Conservation (phyloP, 2,888 invertebrate genomes). For the Druceiella hillmani region DNA sequence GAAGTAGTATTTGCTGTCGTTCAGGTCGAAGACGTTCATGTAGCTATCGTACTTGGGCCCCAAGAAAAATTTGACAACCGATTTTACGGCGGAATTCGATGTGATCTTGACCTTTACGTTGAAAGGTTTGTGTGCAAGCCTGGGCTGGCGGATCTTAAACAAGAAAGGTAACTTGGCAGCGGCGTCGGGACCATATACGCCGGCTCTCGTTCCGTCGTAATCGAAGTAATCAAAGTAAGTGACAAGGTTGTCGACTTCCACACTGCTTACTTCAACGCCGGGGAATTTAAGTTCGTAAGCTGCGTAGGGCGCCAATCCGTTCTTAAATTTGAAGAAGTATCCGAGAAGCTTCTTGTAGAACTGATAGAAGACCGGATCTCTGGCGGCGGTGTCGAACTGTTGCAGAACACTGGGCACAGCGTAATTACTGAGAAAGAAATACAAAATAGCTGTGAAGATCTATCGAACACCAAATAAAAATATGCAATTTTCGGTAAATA, state of each 20-base stretch:
- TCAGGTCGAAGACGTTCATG: constrained; percentile 36
- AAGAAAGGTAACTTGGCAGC: constrained; percentile 30
- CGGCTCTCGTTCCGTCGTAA: constrained; percentile 45
- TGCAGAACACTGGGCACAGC: constrained; percentile 48
- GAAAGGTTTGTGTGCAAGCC: constrained; percentile 52
- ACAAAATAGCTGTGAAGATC: no score
- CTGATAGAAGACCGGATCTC: constrained; percentile 61
- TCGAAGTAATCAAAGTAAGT: constrained; percentile 57
- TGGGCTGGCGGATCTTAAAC: constrained; percentile 38
- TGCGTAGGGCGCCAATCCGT: constrained; percentile 45
- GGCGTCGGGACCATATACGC: constrained; percentile 23
- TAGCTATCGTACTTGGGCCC: constrained; percentile 56
- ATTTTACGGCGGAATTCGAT: constrained; percentile 38
- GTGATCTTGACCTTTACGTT: constrained; percentile 39
- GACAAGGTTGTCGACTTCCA: constrained; percentile 48
- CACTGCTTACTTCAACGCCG: constrained; percentile 48
- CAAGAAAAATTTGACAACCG: constrained; percentile 52
- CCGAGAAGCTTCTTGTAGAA: constrained; percentile 48
- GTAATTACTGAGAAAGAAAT: constrained; percentile 32
- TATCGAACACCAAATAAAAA: no score
- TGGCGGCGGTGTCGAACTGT: constrained; percentile 48
- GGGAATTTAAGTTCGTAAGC: constrained; percentile 43
- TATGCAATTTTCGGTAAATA: no score
- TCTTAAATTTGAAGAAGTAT: constrained; percentile 49
- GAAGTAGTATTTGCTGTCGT: constrained; percentile 23